These are phyloP conservation scores for Apostichopus parvimensis DNA, from an alignment of 35 echinoderm and acorn worm genomes.

Conservation along the genomic window DNA sequence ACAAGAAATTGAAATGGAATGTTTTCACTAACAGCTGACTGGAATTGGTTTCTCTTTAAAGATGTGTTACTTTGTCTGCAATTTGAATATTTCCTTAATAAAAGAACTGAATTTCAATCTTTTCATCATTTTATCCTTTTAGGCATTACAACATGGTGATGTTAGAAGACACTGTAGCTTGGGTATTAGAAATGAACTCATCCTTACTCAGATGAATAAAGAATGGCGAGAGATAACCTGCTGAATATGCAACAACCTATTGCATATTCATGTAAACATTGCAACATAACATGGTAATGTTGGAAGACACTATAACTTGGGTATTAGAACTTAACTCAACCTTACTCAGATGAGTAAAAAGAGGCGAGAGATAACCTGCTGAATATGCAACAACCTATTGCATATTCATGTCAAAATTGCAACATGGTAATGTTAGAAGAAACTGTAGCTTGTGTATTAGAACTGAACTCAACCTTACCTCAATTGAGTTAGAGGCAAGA, in stretches of 20 bases:
- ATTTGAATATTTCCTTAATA: too few relatives aligned
- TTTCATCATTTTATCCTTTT: neutral
- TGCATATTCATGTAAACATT: slow-evolving; percentile 56
- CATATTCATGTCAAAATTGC: slow-evolving; percentile 61
- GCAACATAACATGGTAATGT: slow-evolving; percentile 79
- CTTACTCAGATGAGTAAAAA: neutral
- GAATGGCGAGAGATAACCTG: neutral
- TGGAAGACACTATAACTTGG: slow-evolving; percentile 78
- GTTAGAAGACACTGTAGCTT: slow-evolving; percentile 76
- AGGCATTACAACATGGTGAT: slow-evolving; percentile 91
- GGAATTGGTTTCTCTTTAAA: too few relatives aligned
- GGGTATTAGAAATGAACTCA: slow-evolving; percentile 82
- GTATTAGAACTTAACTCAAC: slow-evolving; percentile 74
- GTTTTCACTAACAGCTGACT: neutral
- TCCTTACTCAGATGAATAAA: neutral
- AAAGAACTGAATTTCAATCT: too few relatives aligned
- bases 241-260: neutral
- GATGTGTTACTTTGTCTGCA: too few relatives aligned
- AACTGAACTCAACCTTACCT: slow-evolving; percentile 64
- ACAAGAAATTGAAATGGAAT: neutral
- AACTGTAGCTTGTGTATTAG: slow-evolving; percentile 72
- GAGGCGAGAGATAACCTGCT: neutral
- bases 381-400: neutral
- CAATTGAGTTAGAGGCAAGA: neutral
- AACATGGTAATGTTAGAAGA: slow-evolving; percentile 82